A percentile compares a stretch with the other conserved stretches of the same genome.
Conservation (phyloP, 2,888 invertebrate species). For the Hydropsyche betteni region DNA sequence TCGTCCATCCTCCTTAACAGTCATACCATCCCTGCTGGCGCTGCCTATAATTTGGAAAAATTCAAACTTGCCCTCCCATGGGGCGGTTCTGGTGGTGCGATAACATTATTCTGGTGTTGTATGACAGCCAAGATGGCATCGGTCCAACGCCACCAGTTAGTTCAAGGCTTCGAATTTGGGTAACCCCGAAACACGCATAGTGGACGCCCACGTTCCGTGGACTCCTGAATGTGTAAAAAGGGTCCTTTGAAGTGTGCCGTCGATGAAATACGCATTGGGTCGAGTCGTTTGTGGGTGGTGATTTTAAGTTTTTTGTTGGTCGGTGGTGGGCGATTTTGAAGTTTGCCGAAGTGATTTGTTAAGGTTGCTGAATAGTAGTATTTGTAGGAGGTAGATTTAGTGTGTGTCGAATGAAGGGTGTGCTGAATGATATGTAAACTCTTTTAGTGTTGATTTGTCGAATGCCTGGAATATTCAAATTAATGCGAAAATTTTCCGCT, state of each 20-base stretch:
- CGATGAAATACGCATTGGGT: constrained; percentile 4
- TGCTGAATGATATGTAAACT: too few species aligned
- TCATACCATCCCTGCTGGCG: background rate
- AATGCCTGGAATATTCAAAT: too few species aligned
- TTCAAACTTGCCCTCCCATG: constrained; percentile 8
- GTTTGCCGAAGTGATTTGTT: too few species aligned
- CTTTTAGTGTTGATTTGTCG: too few species aligned
- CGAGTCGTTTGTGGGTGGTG: background rate
- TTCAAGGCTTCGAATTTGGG: constrained; percentile 46
- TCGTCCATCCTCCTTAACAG: constrained; percentile 23
- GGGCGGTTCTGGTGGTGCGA: constrained; percentile 5
- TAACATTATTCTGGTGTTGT: constrained; percentile 42
- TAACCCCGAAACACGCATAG: constrained; percentile 37
- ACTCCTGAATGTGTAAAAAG: constrained; percentile 30
- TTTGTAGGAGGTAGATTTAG: too few species aligned
- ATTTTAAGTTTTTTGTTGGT: too few species aligned
- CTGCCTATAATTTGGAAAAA: constrained; percentile 29
- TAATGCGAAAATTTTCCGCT: too few species aligned
- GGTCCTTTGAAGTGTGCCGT: constrained; percentile 16
- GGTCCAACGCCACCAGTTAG: constrained; percentile 45
- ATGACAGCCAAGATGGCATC: constrained; percentile 47
- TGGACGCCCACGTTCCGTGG: background rate
- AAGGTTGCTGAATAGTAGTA: too few species aligned
- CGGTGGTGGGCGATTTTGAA: too few species aligned
- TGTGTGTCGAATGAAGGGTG: too few species aligned